These are phyloP conservation scores for Xylota sylvarum DNA, from an alignment of 2,888 invertebrate genomes.

Conservation along the genomic window DNA sequence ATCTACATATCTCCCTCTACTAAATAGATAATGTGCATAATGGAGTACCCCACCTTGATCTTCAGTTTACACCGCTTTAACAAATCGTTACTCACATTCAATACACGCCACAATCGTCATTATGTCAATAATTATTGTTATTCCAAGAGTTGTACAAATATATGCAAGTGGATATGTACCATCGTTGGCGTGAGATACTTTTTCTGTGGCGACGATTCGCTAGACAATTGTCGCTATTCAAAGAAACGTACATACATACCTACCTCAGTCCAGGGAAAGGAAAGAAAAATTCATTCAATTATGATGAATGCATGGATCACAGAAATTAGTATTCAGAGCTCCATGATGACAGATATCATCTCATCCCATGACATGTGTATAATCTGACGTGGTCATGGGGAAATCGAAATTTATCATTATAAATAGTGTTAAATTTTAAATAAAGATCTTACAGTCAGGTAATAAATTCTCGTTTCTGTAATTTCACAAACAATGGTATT, in stretches of 20 bases:
- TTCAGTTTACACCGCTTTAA: constrained; percentile 15
- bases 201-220: constrained; percentile 56
- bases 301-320: constrained; percentile 70
- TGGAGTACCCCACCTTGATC: constrained; percentile 10
- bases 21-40: background rate
- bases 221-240: constrained; percentile 70
- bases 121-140: constrained; percentile 64
- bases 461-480: constrained; percentile 66
- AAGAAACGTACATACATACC: background rate
- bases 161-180: background rate
- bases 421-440: constrained; percentile 76
- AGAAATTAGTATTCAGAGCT: constrained; percentile 68
- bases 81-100: constrained; percentile 27
- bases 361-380: constrained; percentile 68
- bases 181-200: constrained; percentile 69
- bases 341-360: constrained; percentile 68
- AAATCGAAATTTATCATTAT: constrained; percentile 75
- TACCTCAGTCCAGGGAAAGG: constrained; percentile 24
- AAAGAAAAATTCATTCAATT: constrained; percentile 59
- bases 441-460: constrained; percentile 73
- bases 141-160: constrained; percentile 56
- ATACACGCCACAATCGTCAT: constrained; percentile 35
- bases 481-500: constrained; percentile 54
- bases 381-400: constrained; percentile 67
- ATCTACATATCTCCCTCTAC: background rate